Evolutionary conservation across 1,140 invertebrate genomes (phyloP), one percentile per base, ranked within the genome.

Genomic region (Goniozus legneri): DNA sequence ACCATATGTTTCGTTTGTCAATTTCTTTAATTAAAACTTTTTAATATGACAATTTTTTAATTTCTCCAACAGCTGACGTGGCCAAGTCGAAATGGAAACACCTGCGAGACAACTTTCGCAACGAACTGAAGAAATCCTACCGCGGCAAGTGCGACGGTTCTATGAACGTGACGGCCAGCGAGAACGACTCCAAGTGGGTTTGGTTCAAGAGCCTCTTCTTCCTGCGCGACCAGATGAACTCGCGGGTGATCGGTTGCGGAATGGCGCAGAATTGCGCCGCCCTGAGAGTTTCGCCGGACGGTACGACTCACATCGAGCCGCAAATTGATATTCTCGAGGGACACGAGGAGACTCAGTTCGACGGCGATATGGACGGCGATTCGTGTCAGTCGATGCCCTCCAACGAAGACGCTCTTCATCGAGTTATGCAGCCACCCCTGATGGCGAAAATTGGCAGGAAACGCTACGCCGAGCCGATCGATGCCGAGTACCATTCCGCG

Each of bases 31-130:
- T n/a, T n/a, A n/a, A n/a, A n/a, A n/a, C n/a, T n/a, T n/a, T n/a
- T n/a, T n/a, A n/a, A n/a, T n/a, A n/a, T n/a, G n/a, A n/a, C 18
- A 6, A 16, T 24, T 50, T 19, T 44, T 2, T 39, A 42, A 40
- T 30, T 32, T 54, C 15, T 10, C 30, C 56, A 60, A 1, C 44
- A 67, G 64, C 63, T 45, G 64, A 67, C 21, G 54, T 65, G 34
- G 64, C 64, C n/a, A 67, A 67, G 36, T 67, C 64, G 3, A 67
- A 67, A 38, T 67, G 64, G 64, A 67, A 67, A 18, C 64, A 67
- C 31, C 44, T 67, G 19, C 58, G 64, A 2, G 64, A 67, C 47
- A 65, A 67, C 41, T 67, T 67, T 37, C 54, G 64, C 10, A 65
- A 65, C 53, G 64, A 67, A 30, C 30, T 67, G 47, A 67, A 67